Evolutionary conservation across 2,113 vertebrate species (phyloP), one percentile per base, ranked within the genome.

Genomic region (Bagarius yarrelli): DNA sequence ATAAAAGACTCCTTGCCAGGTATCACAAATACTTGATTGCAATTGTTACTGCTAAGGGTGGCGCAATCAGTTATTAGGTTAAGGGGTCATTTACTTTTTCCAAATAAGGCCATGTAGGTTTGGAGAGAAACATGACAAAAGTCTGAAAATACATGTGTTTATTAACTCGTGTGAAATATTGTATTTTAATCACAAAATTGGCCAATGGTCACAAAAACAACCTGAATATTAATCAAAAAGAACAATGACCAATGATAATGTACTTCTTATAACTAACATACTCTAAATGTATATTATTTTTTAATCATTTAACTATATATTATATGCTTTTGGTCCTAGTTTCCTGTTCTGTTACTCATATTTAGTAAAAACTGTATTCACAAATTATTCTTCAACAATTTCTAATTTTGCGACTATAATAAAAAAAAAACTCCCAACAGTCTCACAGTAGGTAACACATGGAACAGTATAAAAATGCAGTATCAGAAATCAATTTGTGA

Each of bases 121-220:
- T 40, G 36, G 44, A 47, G 36, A 77, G 50, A 78, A 47, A 79
- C 59, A 57, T 27, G 25, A 57, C 53, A 55, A 36, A 73, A 60
- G 27, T 15, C 15, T 23, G 25, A 53, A 70, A 75, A 44, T 53
- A 19, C 66, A 72, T 15, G 36, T 55, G 56, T 60, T 84, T 81
- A 81, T 80, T 84, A 71, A 59, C 30, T 12, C 13, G 67, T 61
- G 44, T 80, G 50, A 80, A 61, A 55, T 52, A 80, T 61, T 72
- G 50, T 32, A 72, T 27, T 59, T 40, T 57, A 56, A 57, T 71
- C 57, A 72, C 67, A 80, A 56, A 57, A 40, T 57, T 47, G 52
- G 18, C 44, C 36, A 57, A 23, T 80, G 13, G 69, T 56, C 14
- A 78, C 60, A 25, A 27, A 77, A 23, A 18, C 36, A 75, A n/a